Evolutionary conservation across 2,113 vertebrate species (phyloP).

Genomic region (Coreoperca whiteheadi): DNA sequence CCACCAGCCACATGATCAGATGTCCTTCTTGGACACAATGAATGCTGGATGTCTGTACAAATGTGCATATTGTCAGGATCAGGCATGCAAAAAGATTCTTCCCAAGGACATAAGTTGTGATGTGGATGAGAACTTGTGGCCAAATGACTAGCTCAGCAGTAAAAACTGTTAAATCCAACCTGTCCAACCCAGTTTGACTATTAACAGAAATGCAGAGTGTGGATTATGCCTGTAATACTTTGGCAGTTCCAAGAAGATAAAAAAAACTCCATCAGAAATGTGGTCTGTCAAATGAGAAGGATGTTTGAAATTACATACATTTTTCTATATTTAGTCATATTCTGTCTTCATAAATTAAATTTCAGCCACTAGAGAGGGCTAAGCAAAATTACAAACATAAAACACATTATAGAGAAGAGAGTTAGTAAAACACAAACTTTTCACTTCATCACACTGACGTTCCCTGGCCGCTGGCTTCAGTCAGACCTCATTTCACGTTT

Average conservation of each 20-base stretch:
- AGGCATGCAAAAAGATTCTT: too few relatives aligned
- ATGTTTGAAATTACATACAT: not conserved
- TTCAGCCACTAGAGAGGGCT: not conserved
- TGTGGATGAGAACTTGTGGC: too few relatives aligned
- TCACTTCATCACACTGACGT: constrained; percentile 39
- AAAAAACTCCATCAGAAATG: not conserved
- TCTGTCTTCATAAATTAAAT: constrained; percentile 17
- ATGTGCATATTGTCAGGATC: too few relatives aligned
- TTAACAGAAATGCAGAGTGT: constrained; percentile 33
- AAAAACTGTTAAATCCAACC: constrained; percentile 55
- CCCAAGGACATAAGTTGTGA: too few relatives aligned
- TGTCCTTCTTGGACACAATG: too few relatives aligned
- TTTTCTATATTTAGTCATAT: not conserved
- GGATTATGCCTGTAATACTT: constrained; percentile 42
- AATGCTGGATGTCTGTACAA: too few relatives aligned
- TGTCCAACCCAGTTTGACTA: constrained; percentile 54
- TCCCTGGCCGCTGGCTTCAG: constrained; percentile 44
- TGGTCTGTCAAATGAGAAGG: not conserved
- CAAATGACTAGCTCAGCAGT: too few relatives aligned
- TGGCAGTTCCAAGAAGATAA: constrained; percentile 3
- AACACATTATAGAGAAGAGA: not conserved
- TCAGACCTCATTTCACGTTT: constrained; percentile 69
- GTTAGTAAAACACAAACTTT: constrained; percentile 37
- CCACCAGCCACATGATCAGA: too few relatives aligned
- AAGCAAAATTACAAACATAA: not conserved